These are phyloP conservation scores for Bovichtus diacanthus DNA, from an alignment of 2,797 vertebrate species.

Conservation along the genomic window DNA sequence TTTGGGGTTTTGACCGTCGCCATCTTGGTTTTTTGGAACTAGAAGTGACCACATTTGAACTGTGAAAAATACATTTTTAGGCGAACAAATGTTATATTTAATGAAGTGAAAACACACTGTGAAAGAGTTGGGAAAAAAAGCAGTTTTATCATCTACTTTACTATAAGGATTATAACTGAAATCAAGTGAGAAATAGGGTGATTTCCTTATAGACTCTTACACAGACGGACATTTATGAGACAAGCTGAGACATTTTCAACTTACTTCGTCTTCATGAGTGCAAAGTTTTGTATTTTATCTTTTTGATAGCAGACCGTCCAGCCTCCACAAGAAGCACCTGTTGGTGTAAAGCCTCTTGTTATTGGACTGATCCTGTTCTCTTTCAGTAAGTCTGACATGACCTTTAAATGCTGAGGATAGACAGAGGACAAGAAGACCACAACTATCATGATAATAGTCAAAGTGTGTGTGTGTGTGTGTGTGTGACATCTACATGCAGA, in stretches of 20 bases:
- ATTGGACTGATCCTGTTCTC: slow-evolving; percentile 21
- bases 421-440: slow-evolving; percentile 10
- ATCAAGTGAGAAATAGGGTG: too few species aligned
- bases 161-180: too few species aligned
- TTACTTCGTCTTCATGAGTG: neutral
- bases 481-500: neutral
- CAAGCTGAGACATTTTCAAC: neutral
- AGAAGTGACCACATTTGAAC: too few species aligned
- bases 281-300: neutral
- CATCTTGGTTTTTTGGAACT: too few species aligned
- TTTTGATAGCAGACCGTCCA: neutral
- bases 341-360: slow-evolving; percentile 4
- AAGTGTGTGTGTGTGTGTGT: neutral
- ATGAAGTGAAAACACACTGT: too few species aligned
- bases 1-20: too few species aligned
- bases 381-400: slow-evolving; percentile 20
- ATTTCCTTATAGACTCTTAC: too few species aligned
- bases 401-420: slow-evolving; percentile 18
- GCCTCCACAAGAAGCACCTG: neutral
- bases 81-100: too few species aligned
- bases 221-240: too few species aligned
- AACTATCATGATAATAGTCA: neutral
- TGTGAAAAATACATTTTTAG: too few species aligned
- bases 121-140: too few species aligned
- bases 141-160: too few species aligned